These are phyloP conservation scores for Pogonocherus hispidulus DNA, from an alignment of 2,888 invertebrate genomes.

Conservation along the genomic window DNA sequence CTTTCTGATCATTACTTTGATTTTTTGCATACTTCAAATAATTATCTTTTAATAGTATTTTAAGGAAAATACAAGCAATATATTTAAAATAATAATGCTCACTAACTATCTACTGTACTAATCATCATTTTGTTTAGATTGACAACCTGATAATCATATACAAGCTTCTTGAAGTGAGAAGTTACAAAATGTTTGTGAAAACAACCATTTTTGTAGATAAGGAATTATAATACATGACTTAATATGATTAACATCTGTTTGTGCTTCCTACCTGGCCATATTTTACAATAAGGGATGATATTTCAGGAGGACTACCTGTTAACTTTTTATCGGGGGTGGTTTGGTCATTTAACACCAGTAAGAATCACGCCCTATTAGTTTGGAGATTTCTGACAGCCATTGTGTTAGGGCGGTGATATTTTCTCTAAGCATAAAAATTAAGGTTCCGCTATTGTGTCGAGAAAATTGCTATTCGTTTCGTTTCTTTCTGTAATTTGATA, in stretches of 20 bases:
- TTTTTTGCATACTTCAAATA: too few relatives aligned
- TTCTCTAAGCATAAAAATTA: constrained; percentile 43
- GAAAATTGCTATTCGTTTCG: constrained; percentile 35
- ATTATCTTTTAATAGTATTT: too few relatives aligned
- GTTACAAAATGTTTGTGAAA: constrained; percentile 20
- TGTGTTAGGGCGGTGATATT: constrained; percentile 51
- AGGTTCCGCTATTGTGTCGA: constrained; percentile 44
- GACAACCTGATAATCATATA: too few relatives aligned
- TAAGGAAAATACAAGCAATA: too few relatives aligned
- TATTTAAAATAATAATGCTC: too few relatives aligned
- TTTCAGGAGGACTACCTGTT: constrained; percentile 57
- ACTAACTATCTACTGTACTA: too few relatives aligned
- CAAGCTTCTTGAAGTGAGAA: too few relatives aligned
- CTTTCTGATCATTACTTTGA: too few relatives aligned
- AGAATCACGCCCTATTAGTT: constrained; percentile 49
- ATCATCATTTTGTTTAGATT: too few relatives aligned
- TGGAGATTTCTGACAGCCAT: constrained; percentile 49
- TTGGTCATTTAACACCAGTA: constrained; percentile 49
- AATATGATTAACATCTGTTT: constrained; percentile 38
- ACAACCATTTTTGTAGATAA: constrained; percentile 23
- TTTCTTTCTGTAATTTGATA: constrained; percentile 34
- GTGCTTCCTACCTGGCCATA: constrained; percentile 25
- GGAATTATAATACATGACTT: constrained; percentile 17
- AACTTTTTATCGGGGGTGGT: constrained; percentile 51
- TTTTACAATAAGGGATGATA: constrained; percentile 50